Evolutionary conservation across 2,113 vertebrate species (phyloP), one percentile per base, ranked within the genome.

Genomic region (Myodes glareolus): DNA sequence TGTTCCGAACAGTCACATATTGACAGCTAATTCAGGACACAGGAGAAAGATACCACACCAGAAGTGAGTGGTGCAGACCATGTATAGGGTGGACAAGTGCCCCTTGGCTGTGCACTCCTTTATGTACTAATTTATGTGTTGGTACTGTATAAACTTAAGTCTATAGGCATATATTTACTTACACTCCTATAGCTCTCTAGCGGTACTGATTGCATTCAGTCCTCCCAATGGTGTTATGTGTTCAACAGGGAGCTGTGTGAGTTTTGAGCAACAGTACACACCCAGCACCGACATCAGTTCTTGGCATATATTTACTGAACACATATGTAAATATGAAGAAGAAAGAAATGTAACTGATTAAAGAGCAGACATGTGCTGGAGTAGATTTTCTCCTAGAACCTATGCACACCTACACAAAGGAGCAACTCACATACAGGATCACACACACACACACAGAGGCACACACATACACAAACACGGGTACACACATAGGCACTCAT

Each of bases 21-120:
- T 77, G 82, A 95, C 85, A 81, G 78, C 58, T 95, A 75, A 94
- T 39, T 90, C 52, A 77, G 68, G 90, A 89, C 73, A 27, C 33
- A 42, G 55, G 78, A 36, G 50, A 5, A 50, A 36, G 58, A 9
- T 81, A 7, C 76, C 88, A n/a, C 23, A 45, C 47, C 21, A 21
- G 73, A 65, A 72, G 6, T 63, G 61, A 78, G 36, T 70, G 73
- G n/a, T 31, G 36, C 33, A 65, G 63, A 63, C 3, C n/a, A 11
- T 31, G 11, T 13, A 21, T 58, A 11, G 81, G 14, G 14, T 0
- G 50, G 36, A 68, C 9, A 2, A 8, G 70, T 39, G 31, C 27
- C 25, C n/a, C 50, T 93, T 67, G 67, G n/a, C 42, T 88, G 92
- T 45, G 13, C 58, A 93, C 70, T 90, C 61, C 52, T 88, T 6